A percentile compares a stretch with the other conserved stretches of the same genome.
Conservation (phyloP, 2,888 invertebrate genomes). For the Margaritifera margaritifera region DNA sequence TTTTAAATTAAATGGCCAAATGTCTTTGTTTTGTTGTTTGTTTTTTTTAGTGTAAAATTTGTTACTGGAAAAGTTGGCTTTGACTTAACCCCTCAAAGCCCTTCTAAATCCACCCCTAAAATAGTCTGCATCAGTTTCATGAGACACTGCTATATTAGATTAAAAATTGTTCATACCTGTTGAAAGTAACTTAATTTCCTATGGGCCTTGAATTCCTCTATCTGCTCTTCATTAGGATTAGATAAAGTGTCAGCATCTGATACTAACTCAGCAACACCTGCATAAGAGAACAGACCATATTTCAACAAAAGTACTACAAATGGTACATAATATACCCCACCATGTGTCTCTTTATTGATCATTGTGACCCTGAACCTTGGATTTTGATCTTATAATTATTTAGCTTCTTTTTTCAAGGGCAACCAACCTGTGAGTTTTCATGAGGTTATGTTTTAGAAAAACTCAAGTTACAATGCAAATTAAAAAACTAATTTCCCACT, state of each 20-base stretch:
- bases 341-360: not conserved
- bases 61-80: no score
- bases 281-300: not conserved
- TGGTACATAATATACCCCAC: no score
- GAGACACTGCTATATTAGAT: not conserved
- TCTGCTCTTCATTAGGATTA: constrained; percentile 73
- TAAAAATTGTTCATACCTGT: constrained; percentile 73
- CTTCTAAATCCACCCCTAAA: no score
- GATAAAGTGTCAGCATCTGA: constrained; percentile 73
- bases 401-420: no score
- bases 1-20: no score
- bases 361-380: not conserved
- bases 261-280: constrained; percentile 78
- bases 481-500: no score
- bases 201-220: constrained; percentile 74
- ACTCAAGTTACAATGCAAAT: no score
- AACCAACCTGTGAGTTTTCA: no score
- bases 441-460: no score
- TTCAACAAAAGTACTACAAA: not conserved
- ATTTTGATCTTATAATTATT: not conserved
- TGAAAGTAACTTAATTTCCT: constrained; percentile 74
- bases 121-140: not conserved
- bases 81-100: no score
- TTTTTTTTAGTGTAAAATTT: no score
- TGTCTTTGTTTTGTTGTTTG: no score